Conservation (phyloP, 2,888 invertebrate species). For the Diabrotica balteata region DNA sequence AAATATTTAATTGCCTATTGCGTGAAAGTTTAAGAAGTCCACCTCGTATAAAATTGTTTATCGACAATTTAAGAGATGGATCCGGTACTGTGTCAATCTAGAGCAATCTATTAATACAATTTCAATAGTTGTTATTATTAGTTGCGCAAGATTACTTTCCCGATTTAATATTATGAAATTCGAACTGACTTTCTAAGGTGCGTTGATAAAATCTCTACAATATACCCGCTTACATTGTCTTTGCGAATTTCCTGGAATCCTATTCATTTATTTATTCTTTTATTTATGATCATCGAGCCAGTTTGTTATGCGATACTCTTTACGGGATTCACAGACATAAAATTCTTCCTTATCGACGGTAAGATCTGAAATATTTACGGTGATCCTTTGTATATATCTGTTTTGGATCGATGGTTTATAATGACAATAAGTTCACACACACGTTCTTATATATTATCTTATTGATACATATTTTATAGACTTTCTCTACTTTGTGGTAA, state of each 20-base stretch:
- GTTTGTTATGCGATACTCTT: constrained; percentile 36
- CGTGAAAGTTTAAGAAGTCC: too few species aligned
- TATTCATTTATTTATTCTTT: constrained; percentile 38
- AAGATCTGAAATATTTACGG: constrained; percentile 32
- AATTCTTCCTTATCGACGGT: constrained; percentile 26
- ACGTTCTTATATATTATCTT: constrained; percentile 6
- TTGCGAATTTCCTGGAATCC: constrained; percentile 38
- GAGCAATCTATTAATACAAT: constrained; percentile 41
- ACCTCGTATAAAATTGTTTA: too few species aligned
- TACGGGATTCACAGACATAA: constrained; percentile 34
- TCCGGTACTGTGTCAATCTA: constrained; percentile 27
- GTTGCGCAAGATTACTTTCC: constrained; percentile 47
- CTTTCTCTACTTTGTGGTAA: constrained; percentile 10
- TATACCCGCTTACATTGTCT: constrained; percentile 36
- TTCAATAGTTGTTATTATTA: constrained; percentile 46
- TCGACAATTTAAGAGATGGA: neutral
- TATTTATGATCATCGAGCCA: constrained; percentile 31
- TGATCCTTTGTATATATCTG: constrained; percentile 25
- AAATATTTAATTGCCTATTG: too few species aligned
- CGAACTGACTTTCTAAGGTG: constrained; percentile 45
- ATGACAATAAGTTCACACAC: constrained; percentile 27
- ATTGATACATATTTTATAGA: constrained; percentile 10
- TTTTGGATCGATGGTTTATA: constrained; percentile 19
- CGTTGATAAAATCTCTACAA: constrained; percentile 37
- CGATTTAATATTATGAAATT: constrained; percentile 43